A percentile compares a stretch with the other conserved stretches of the same genome.
phyloP scores from a whole-genome alignment of 2,888 invertebrate species.

The Furcula furcula region DNA sequence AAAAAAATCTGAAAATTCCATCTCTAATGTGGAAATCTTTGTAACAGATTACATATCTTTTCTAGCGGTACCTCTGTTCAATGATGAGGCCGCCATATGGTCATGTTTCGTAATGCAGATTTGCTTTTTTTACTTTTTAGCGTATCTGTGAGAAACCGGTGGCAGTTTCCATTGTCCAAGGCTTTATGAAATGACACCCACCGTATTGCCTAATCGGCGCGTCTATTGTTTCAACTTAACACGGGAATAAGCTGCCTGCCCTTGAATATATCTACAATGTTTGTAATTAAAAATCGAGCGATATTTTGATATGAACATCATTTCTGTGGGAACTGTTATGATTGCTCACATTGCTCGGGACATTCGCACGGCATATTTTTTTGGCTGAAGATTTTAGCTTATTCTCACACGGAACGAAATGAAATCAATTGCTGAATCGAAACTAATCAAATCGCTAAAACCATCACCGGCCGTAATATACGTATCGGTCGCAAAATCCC shows the following conservation, averaged over 20 bases:
- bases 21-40: no score
- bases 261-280: slow-evolving; percentile 39
- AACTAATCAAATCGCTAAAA: no score
- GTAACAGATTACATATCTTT: no score
- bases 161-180: slow-evolving; percentile 47
- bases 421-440: no score
- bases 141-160: slow-evolving; percentile 51
- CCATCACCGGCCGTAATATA: no score
- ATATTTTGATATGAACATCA: slow-evolving; percentile 36
- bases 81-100: slow-evolving; percentile 1
- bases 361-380: slow-evolving; percentile 12
- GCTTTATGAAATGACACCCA: slow-evolving; percentile 60
- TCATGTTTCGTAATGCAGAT: slow-evolving; percentile 25
- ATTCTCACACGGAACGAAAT: no score
- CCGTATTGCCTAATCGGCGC: slow-evolving; percentile 42
- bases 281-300: slow-evolving; percentile 38
- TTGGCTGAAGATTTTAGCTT: no score
- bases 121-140: slow-evolving; percentile 37
- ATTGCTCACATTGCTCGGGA: slow-evolving; percentile 1
- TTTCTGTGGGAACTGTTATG: slow-evolving; percentile 41
- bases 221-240: slow-evolving; percentile 52
- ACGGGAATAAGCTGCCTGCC: slow-evolving; percentile 38
- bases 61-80: no score
- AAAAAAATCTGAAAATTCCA: no score
- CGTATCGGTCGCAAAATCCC: no score